A percentile compares a stretch with the other conserved stretches of the same genome.
Conservation (phyloP, 2,797 vertebrate genomes). For the Sebastes minor region DNA sequence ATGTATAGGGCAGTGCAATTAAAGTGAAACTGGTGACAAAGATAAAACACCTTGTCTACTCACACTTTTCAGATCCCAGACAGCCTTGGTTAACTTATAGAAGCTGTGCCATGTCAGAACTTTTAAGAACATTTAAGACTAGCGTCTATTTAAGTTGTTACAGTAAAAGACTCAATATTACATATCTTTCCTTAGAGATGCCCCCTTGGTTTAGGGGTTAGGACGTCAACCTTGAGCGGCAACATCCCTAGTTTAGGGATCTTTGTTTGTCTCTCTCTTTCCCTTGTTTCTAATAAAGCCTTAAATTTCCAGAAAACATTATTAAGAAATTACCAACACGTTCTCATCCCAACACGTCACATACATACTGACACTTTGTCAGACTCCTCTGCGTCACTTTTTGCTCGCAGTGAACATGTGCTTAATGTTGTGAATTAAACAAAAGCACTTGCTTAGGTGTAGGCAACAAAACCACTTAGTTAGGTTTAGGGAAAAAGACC, state of each 20-base stretch:
- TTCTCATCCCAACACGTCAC: not conserved
- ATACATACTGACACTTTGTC: not conserved
- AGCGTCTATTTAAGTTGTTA: not conserved
- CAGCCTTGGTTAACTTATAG: not conserved
- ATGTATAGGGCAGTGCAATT: not conserved
- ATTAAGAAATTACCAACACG: not conserved
- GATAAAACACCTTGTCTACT: not conserved
- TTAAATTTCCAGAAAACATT: not conserved
- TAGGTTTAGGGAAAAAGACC: no score
- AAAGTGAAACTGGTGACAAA: not conserved
- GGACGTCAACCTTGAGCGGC: not conserved
- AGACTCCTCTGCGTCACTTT: not conserved
- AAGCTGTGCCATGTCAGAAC: not conserved
- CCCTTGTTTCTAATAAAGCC: not conserved
- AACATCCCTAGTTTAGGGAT: not conserved
- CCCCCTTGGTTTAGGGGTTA: not conserved
- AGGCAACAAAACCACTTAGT: no score
- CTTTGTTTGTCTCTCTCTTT: not conserved
- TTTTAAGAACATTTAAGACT: not conserved
- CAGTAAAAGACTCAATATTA: not conserved
- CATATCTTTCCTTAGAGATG: not conserved
- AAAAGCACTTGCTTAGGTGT: not conserved
- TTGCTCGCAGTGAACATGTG: not conserved
- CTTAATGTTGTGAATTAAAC: not conserved
- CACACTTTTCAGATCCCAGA: not conserved